Base-by-base conservation (phyloP, 1,140 invertebrate species). In the Brachionus calyciflorus region DNA sequence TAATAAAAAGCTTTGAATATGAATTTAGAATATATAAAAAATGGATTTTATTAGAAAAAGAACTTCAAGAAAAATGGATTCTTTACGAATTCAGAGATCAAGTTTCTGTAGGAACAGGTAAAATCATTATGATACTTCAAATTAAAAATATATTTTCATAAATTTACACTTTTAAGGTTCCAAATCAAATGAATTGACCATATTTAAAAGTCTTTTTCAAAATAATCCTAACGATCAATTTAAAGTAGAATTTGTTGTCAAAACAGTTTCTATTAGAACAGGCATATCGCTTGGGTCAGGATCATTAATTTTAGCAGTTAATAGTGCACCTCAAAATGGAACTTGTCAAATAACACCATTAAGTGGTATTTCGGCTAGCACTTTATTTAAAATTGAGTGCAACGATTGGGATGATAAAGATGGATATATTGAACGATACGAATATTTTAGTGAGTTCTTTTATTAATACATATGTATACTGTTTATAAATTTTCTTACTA, bases 251-350 rank as follows among this genome's bases (percentile, higher is more conserved):
- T 49, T 73, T 51, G 19, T 9, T 12, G 51, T 51, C n/a, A 49
- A 73, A 55, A 73, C 46, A 3, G 21, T 55, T 4, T 73, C 69
- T 5, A 40, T 21, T 33, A 37, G n/a, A 40, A 55, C 24, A 24
- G 69, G 69, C 19, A 73, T 73, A 26, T 73, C 69, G 24, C 21
- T 73, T 10, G 69, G 69, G 3, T 51, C 69, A 73, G 69, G 33
- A 17, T 73, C 44, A 9, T 21, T 73, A 12, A 21, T 51, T n/a
- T 12, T 73, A 12, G 17, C 51, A 24, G 30, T 49, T 10, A 73
- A 73, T 73, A 21, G 51, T 17, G 17, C 37, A 40, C 69, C 69
- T n/a, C 33, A 10, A 28, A 55, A 51, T 73, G 69, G 69, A 5
- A 28, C 46, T 0, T 73, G 69, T 51, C 1, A 5, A 30, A 55